Percentiles rank a stretch among this genome's conserved stretches.
Conservation (phyloP, 2,113 vertebrate genomes). For the Cinclus cinclus region DNA sequence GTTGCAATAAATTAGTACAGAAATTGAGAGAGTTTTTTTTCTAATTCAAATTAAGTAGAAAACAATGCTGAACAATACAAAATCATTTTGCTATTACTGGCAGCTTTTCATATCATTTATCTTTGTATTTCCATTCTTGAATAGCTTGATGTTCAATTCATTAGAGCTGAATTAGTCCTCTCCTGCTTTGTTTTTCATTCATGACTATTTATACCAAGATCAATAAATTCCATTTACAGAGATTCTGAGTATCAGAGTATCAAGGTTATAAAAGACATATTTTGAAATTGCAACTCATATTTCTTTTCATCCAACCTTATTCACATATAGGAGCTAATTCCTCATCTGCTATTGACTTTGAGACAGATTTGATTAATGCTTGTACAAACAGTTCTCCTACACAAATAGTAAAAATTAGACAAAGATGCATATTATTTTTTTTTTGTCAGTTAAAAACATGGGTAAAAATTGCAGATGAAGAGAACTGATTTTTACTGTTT, state of each 20-base stretch:
- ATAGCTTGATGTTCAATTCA: background rate
- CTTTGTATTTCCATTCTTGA: background rate
- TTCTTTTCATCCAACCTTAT: background rate
- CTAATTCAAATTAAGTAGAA: background rate
- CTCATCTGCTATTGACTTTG: background rate
- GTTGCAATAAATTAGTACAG: background rate
- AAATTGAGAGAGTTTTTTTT: background rate
- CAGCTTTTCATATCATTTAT: background rate
- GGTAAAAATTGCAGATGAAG: background rate
- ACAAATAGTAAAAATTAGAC: background rate
- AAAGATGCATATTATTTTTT: background rate
- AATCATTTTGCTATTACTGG: background rate
- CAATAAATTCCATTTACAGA: constrained; percentile 10
- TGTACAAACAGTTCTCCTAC: background rate
- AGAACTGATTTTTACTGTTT: background rate
- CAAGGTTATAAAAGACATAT: background rate
- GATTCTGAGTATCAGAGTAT: background rate
- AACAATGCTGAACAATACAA: background rate
- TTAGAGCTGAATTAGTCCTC: background rate
- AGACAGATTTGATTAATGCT: background rate
- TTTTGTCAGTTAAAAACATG: background rate
- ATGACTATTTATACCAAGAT: background rate
- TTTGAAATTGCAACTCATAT: background rate
- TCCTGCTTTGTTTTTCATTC: background rate
- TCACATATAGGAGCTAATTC: background rate